These are phyloP conservation scores for Mus spicilegus DNA, from an alignment of 2,113 vertebrate species.

Conservation along the genomic window DNA sequence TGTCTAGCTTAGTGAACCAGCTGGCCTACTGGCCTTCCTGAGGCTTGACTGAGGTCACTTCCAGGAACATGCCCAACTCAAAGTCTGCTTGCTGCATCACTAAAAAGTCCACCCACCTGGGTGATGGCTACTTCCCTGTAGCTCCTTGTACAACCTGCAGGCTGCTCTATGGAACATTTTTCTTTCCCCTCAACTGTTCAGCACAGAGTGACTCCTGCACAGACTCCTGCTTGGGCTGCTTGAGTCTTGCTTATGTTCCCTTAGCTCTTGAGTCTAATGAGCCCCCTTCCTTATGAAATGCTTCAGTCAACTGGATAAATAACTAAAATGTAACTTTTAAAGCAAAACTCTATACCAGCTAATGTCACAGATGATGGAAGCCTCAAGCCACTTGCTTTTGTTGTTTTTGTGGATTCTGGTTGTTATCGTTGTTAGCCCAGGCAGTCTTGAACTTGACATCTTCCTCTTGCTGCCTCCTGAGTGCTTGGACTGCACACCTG, in stretches of 20 bases:
- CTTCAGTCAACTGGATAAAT: neutral
- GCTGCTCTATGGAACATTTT: too few relatives aligned
- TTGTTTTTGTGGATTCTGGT: neutral
- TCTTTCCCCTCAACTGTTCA: neutral
- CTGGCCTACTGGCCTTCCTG: neutral
- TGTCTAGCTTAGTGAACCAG: neutral
- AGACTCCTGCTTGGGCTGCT: too few relatives aligned
- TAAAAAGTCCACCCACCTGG: neutral
- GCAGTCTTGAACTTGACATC: neutral
- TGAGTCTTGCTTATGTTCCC: neutral
- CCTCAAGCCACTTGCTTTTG: constrained; percentile 10
- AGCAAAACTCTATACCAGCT: constrained; percentile 32
- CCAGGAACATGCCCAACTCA: neutral
- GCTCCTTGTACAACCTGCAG: neutral
- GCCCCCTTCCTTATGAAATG: neutral
- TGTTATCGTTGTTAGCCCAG: neutral
- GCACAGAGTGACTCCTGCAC: neutral
- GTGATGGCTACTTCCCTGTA: neutral
- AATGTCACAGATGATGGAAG: constrained; percentile 42
- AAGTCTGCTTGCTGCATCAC: neutral
- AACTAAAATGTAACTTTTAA: constrained; percentile 51
- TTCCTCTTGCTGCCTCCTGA: neutral
- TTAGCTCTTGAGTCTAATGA: neutral
- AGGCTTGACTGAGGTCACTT: neutral
- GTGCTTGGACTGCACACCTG: neutral